Evolutionary conservation across 2,888 invertebrate species (phyloP), one percentile per base, ranked within the genome.

Genomic region (Eupithecia subfuscata): DNA sequence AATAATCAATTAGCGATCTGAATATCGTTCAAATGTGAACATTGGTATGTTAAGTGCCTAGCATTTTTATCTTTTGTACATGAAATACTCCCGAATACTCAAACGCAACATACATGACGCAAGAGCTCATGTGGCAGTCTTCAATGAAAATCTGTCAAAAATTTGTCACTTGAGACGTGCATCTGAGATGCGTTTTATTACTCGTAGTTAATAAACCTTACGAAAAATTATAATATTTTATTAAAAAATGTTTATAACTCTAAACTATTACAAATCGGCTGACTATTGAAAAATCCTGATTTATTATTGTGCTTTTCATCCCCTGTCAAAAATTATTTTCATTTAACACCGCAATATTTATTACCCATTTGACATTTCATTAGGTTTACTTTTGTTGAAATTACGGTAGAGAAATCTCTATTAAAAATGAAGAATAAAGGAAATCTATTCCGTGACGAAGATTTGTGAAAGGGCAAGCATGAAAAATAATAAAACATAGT

Each of bases 381-480:
- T 56, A 11, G 4, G 22, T 22, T 22, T 22, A 9, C 3, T 52
- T 52, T 52, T n/a, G n/a, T 22, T n/a, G n/a, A 52, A 52, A n/a
- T 52, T 52, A n/a, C 52, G 9, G 52, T 22, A 11, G 2, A 56
- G 0, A 4, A 56, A 56, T 22, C 11, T 11, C n/a, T 22, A 56
- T 16, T 37, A 22, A 22, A 22, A 56, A 22, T 56, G 4, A 22
- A 22, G 9, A 22, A 25, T 30, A 16, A 14, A 11, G 25, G 7
- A 30, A 68, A 72, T 65, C 14, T 64, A 70, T 18, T 45, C 25
- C n/a, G 34, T 14, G 18, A 43, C 60, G 14, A 30, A 70, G n/a
- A 48, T 48, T 48, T 43, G 4, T 64, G 37, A 45, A 37, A 75
- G 73, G 60, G 69, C 63, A 79, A 77, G 74, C 70, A 71, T 73